Evolutionary conservation across 30 jellyfish, hydroid and myxozoan species (phyloP).

Genomic region (Calvadosia cruxmelitensis): DNA sequence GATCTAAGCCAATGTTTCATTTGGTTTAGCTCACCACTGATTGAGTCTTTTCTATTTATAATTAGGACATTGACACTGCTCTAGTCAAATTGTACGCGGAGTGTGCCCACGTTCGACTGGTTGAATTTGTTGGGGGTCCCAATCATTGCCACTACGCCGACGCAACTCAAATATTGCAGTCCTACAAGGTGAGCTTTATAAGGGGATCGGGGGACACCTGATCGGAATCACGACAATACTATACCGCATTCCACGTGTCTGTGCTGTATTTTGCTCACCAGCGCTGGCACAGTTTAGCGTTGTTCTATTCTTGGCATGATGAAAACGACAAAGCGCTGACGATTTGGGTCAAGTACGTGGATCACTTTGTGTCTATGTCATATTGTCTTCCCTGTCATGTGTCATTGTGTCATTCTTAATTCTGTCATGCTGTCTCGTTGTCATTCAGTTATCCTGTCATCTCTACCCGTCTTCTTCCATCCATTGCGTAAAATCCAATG

Average conservation of each 20-base stretch:
- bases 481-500: too few species aligned
- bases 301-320: conserved; percentile 24
- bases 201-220: background rate
- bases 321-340: conserved; percentile 59
- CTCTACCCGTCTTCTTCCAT: too few species aligned
- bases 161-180: conserved; percentile 33
- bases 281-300: conserved; percentile 70
- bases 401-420: conserved; percentile 3
- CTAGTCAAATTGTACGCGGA: conserved; percentile 73
- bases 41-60: too few species aligned
- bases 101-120: conserved; percentile 44
- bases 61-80: conserved; percentile 86
- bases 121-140: conserved; percentile 38
- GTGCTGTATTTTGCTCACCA: background rate
- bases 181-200: conserved; percentile 30
- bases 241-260: background rate
- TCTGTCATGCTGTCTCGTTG: background rate
- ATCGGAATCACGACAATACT: background rate
- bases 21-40: too few species aligned
- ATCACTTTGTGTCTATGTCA: conserved; percentile 1
- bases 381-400: conserved; percentile 7
- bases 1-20: too few species aligned
- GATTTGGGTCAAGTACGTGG: conserved; percentile 43
- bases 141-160: conserved; percentile 46
- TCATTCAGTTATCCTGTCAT: background rate